Evolutionary conservation across 1,140 invertebrate genomes (phyloP).

Genomic region (Drosophila obscura): DNA sequence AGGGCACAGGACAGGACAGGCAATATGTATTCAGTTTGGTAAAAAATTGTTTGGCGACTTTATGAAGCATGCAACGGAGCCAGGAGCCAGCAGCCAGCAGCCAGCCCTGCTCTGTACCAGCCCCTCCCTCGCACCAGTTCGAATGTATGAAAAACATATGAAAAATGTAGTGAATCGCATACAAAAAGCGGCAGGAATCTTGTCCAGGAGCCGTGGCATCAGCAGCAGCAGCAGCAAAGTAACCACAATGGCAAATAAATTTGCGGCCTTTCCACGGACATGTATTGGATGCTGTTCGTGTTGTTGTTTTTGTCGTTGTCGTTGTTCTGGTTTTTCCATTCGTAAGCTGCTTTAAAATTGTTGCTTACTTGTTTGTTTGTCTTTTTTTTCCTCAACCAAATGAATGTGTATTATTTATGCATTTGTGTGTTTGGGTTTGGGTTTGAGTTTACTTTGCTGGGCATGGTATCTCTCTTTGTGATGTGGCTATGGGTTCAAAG

Average conservation of each 20-base stretch:
- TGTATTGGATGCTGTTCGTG: slow-evolving; percentile 38
- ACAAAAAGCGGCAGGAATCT: slow-evolving; percentile 21
- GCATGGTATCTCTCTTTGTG: slow-evolving; percentile 23
- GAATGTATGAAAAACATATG: slow-evolving; percentile 57
- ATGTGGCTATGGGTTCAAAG: slow-evolving; percentile 35
- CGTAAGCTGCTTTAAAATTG: slow-evolving; percentile 50
- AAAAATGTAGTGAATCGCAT: slow-evolving; percentile 54
- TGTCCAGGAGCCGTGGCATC: slow-evolving; percentile 11
- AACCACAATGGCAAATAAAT: slow-evolving; percentile 80
- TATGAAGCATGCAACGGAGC: slow-evolving; percentile 58
- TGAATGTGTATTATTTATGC: slow-evolving; percentile 55
- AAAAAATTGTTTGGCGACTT: slow-evolving; percentile 67
- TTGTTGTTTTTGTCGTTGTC: slow-evolving; percentile 11
- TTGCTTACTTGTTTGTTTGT: slow-evolving; percentile 27
- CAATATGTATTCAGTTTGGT: slow-evolving; percentile 14
- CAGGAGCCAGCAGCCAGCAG: too few species aligned
- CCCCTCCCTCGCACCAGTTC: not conserved
- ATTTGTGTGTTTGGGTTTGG: slow-evolving; percentile 20
- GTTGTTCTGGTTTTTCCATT: slow-evolving; percentile 15
- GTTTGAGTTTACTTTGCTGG: slow-evolving; percentile 42
- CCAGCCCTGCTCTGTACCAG: not conserved
- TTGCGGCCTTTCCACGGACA: slow-evolving; percentile 58
- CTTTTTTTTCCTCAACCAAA: slow-evolving; percentile 32
- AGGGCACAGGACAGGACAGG: not conserved
- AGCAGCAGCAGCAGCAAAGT: slow-evolving; percentile 42